Conservation (phyloP, 1,140 invertebrate species). For the Frieseomelitta varia region DNA sequence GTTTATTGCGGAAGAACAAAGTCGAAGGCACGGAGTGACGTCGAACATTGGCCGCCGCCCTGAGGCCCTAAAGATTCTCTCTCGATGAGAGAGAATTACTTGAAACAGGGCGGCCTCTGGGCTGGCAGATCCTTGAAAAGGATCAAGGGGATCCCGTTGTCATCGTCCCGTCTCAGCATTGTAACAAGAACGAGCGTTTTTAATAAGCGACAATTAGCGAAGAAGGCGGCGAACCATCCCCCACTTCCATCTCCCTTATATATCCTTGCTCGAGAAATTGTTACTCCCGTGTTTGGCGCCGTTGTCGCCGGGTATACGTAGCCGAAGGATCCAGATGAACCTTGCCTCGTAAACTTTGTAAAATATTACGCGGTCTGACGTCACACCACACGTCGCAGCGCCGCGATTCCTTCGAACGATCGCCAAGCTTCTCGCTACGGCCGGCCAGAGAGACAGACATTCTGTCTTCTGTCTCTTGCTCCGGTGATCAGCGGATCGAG, state of each 20-base stretch:
- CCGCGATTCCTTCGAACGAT: constrained; percentile 56
- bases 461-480: too few species aligned
- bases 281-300: constrained; percentile 30
- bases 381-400: constrained; percentile 13
- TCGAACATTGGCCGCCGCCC: too few species aligned
- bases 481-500: too few species aligned
- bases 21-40: too few species aligned
- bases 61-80: neutral
- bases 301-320: constrained; percentile 57
- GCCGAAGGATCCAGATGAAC: constrained; percentile 59
- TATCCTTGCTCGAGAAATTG: constrained; percentile 32
- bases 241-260: neutral
- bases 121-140: constrained; percentile 19
- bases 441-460: neutral
- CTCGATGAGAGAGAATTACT: constrained; percentile 1
- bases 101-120: constrained; percentile 1
- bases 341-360: constrained; percentile 72
- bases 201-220: constrained; percentile 81
- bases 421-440: constrained; percentile 8
- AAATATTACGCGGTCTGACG: constrained; percentile 70
- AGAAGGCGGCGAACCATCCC: constrained; percentile 3
- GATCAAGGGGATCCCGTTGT: constrained; percentile 18
- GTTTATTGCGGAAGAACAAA: neutral
- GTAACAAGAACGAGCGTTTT: constrained; percentile 71
- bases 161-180: constrained; percentile 36